Percentiles rank a stretch among this genome's conserved stretches.
Evolutionary conservation across 2,113 vertebrate genomes (phyloP).

Genomic region (Apteryx owenii): DNA sequence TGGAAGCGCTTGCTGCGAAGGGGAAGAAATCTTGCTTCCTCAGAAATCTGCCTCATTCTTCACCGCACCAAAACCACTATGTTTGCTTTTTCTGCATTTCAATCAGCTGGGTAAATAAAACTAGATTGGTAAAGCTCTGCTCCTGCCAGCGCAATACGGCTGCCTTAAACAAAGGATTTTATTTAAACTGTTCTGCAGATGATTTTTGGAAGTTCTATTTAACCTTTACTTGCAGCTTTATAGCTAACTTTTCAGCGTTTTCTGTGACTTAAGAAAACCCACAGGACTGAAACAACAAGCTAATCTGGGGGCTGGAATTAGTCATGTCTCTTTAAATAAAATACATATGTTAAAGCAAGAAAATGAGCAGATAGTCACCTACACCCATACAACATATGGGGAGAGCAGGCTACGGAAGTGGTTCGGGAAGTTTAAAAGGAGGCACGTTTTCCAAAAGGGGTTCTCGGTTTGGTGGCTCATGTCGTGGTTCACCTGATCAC

Average conservation of each 20-base stretch:
- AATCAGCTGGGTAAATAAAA: constrained; percentile 65
- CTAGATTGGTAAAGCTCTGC: not conserved
- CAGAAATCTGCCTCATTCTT: not conserved
- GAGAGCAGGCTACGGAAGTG: not conserved
- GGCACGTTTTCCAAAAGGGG: not conserved
- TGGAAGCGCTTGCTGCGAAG: not conserved
- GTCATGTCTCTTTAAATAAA: constrained; percentile 63
- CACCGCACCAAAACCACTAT: not conserved
- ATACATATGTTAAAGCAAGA: constrained; percentile 40
- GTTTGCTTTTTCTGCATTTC: constrained; percentile 59
- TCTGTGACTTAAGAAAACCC: constrained; percentile 20
- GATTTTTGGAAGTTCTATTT: constrained; percentile 41
- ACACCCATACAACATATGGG: constrained; percentile 60
- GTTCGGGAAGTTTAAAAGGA: not conserved
- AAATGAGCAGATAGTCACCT: constrained; percentile 63
- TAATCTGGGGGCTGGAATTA: constrained; percentile 54
- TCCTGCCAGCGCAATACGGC: constrained; percentile 7
- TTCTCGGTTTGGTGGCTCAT: not conserved
- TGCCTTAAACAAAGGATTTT: constrained; percentile 49
- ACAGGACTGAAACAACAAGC: constrained; percentile 30
- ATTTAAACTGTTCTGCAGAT: constrained; percentile 43
- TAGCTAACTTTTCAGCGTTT: not conserved
- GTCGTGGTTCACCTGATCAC: not conserved
- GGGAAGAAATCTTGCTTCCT: not conserved
- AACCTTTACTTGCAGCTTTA: constrained; percentile 55